Evolutionary conservation across 2,888 invertebrate species (phyloP).

Genomic region (Temnothorax ravouxi): DNA sequence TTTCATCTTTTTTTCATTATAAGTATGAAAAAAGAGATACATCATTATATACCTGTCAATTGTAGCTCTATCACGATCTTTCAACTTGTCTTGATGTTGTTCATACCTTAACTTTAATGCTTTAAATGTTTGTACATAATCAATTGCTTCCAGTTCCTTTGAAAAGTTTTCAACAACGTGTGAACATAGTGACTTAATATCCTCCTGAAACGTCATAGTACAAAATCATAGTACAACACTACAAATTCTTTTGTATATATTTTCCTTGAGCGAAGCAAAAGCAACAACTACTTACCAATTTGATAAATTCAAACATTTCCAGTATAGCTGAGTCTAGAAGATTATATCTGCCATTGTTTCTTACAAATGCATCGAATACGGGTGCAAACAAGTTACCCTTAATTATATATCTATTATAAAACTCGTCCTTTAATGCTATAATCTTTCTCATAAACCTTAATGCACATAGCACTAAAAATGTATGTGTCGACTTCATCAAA

Average conservation of each 20-base stretch:
- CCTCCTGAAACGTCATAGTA: slow-evolving; percentile 88
- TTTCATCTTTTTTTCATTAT: neutral
- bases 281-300: slow-evolving; percentile 88
- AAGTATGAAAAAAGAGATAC: slow-evolving; percentile 19
- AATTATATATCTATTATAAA: slow-evolving; percentile 98
- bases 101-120: slow-evolving; percentile 95
- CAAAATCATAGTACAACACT: neutral
- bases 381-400: slow-evolving; percentile 98
- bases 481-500: slow-evolving; percentile 98
- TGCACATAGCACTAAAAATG: slow-evolving; percentile 98
- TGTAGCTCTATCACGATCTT: slow-evolving; percentile 93
- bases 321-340: slow-evolving; percentile 99
- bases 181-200: slow-evolving; percentile 95
- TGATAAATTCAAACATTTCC: slow-evolving; percentile 99
- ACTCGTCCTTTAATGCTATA: slow-evolving; percentile 98
- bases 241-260: neutral
- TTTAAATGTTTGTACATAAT: slow-evolving; percentile 99
- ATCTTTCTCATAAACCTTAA: slow-evolving; percentile 99
- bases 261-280: neutral
- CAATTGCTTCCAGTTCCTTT: slow-evolving; percentile 96
- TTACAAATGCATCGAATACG: slow-evolving; percentile 97
- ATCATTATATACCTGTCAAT: slow-evolving; percentile 88
- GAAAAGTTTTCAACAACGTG: slow-evolving; percentile 99
- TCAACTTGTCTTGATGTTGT: slow-evolving; percentile 96
- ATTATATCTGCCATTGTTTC: slow-evolving; percentile 99